Base-by-base conservation (phyloP, 2,797 vertebrate genomes). In the Petrocephalus schoutedeni region DNA sequence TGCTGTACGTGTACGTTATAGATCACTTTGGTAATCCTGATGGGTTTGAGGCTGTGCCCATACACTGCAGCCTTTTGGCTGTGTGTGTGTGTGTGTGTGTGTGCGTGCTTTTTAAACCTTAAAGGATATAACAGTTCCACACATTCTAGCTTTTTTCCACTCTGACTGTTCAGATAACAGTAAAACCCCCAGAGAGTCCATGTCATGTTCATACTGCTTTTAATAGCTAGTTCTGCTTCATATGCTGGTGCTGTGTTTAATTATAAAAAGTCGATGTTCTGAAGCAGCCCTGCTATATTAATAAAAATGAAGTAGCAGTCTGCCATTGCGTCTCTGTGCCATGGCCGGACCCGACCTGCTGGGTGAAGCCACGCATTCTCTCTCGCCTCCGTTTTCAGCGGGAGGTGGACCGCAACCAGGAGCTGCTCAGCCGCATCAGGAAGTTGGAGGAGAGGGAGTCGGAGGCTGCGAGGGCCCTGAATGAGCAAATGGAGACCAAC, bases 371-470 rank as follows among this genome's bases (percentile, higher is more conserved):
- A 28, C 28, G 28, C 28, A 1, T 28, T 28, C 28, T 28, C 28
- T 85, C 16, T 23, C 16, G n/a, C 71, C 12, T 61, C 49, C 12
- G 58, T 90, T 36, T 54, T 71, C 90, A 99, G 98, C 96, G 97
- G 0, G 97, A 98, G 92, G 93, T 97, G 0, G 97, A 97, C 90
- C 95, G 96, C 19, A 99, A 98, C 93, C 97, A 97, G 92, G 97
- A 97, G 9, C 95, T 99, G 64, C 91, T 96, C 87, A 93, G 94
- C 0, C 94, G 93, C 19, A 95, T 99, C 4, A 97, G 96, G 89
- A 96, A 96, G 56, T 93, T 97, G 32, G 97, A 97, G 92, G 97
- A 98, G 28, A 95, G 95, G 85, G 97, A 96, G 90, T 89, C 90
- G 0, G 96, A 96, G 77, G 93, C 92, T 0, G 93, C 93, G 45